A percentile compares a stretch with the other conserved stretches of the same genome.
phyloP scores from a whole-genome alignment of 2,113 vertebrate genomes.

The Eolophus roseicapilla region DNA sequence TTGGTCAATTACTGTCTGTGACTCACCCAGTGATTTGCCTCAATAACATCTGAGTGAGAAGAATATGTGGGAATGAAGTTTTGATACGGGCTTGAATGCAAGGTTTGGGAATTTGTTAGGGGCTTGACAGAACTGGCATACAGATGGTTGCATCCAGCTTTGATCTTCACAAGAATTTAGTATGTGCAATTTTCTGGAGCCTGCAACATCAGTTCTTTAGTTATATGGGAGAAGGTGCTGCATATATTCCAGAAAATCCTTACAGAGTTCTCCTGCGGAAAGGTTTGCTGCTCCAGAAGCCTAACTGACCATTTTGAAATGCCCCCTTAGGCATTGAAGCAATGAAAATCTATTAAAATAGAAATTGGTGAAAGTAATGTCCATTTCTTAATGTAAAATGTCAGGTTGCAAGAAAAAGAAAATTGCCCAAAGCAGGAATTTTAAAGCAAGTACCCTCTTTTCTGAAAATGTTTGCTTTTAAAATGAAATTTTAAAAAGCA shows the following conservation, averaged over 20 bases:
- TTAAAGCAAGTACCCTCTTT: background rate
- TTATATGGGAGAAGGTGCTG: background rate
- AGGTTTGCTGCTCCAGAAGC: background rate
- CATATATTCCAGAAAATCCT: background rate
- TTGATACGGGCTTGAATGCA: background rate
- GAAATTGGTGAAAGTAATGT: background rate
- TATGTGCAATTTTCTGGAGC: background rate
- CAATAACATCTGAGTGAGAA: background rate
- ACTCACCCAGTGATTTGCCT: background rate
- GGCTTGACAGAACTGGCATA: background rate
- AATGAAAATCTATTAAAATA: background rate
- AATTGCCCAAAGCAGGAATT: background rate
- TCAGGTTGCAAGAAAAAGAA: background rate
- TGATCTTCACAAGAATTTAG: background rate
- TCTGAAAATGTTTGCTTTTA: background rate
- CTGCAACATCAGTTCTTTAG: background rate
- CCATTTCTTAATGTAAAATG: background rate
- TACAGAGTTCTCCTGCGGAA: background rate
- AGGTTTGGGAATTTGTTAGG: background rate
- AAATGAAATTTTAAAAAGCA: background rate
- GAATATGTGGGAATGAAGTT: background rate
- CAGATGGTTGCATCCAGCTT: background rate
- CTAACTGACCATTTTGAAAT: background rate
- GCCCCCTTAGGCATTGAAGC: background rate
- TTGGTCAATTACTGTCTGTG: background rate